A percentile compares a stretch with the other conserved stretches of the same genome.
Conservation (phyloP, 2,113 vertebrate species). For the Platysternon megacephalum region DNA sequence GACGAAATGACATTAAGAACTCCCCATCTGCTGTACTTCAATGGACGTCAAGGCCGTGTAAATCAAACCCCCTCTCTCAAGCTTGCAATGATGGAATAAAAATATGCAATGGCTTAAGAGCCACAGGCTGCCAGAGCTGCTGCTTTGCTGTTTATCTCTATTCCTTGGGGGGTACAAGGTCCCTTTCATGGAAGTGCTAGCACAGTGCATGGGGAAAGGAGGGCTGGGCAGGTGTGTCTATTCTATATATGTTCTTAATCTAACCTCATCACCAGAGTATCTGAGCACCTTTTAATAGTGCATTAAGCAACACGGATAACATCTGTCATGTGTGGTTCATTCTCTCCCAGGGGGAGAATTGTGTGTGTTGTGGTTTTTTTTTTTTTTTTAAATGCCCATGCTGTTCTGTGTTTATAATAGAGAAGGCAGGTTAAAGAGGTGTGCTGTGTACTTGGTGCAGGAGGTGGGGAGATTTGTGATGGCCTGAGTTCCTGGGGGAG, state of each 20-base stretch:
- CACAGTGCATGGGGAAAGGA: background rate
- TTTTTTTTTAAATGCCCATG: background rate
- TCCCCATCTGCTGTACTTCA: background rate
- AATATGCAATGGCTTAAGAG: background rate
- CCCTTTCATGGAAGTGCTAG: background rate
- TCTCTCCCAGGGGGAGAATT: background rate
- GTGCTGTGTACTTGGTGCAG: background rate
- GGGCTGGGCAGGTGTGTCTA: background rate
- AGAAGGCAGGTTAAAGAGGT: background rate
- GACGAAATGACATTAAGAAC: background rate
- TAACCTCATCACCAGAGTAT: background rate
- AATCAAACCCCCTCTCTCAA: background rate
- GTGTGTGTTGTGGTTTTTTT: background rate
- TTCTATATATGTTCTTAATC: background rate
- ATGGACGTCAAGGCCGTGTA: fast-evolving
- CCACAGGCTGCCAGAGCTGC: background rate
- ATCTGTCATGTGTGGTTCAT: background rate
- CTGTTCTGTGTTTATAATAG: background rate
- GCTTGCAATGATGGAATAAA: background rate
- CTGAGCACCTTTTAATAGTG: background rate
- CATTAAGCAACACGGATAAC: background rate
- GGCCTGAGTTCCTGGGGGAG: background rate
- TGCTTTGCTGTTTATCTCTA: background rate
- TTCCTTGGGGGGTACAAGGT: background rate
- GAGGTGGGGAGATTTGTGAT: background rate